These are phyloP conservation scores for Araneus ventricosus DNA, from an alignment of 1,140 invertebrate species.

Conservation along the genomic window DNA sequence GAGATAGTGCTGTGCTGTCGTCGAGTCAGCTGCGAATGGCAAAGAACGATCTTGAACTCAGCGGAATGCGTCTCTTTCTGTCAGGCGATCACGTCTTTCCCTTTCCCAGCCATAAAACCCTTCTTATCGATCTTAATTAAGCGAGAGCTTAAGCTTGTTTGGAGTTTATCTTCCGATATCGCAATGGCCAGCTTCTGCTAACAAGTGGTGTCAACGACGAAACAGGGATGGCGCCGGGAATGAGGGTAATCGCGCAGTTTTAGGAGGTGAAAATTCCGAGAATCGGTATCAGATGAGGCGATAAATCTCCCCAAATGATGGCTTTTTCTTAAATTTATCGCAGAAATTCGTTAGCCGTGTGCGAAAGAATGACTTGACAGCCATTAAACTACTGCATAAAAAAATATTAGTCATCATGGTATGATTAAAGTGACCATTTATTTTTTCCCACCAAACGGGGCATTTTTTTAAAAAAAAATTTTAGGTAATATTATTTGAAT, in stretches of 20 bases:
- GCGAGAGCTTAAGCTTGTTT: conserved; percentile 20
- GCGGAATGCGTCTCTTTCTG: neutral
- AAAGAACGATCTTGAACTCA: conserved; percentile 10
- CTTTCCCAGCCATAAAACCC: neutral
- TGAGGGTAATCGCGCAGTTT: neutral
- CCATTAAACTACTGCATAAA: too few relatives aligned
- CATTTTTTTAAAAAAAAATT: too few relatives aligned
- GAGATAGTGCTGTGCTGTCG: neutral
- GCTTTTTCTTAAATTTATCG: too few relatives aligned
- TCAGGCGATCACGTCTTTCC: neutral
- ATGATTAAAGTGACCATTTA: too few relatives aligned
- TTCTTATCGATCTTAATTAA: conserved; percentile 14
- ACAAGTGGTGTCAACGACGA: neutral
- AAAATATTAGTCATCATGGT: too few relatives aligned
- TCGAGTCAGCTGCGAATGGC: neutral
- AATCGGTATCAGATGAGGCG: neutral
- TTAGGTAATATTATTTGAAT: too few relatives aligned
- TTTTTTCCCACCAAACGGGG: too few relatives aligned
- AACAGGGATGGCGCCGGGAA: neutral
- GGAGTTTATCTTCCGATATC: neutral
- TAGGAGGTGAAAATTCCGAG: neutral
- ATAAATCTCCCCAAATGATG: neutral
- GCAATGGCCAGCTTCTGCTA: neutral
- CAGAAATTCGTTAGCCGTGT: too few relatives aligned
- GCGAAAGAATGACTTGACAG: too few relatives aligned